Conservation (phyloP, 2,113 vertebrate genomes). For the Sitta europaea region DNA sequence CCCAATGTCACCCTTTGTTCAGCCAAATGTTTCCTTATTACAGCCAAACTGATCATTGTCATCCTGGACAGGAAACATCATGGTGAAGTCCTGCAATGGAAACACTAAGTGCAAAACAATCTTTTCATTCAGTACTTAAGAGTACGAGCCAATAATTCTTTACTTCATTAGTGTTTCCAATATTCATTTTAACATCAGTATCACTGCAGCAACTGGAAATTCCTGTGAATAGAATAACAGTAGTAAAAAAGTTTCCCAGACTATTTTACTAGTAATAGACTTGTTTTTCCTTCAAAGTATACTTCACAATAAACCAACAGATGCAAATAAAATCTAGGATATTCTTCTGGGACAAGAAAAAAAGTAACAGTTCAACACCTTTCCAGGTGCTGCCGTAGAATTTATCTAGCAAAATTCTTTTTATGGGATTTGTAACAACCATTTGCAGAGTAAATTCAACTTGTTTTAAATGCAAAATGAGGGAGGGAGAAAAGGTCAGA, state of each 20-base stretch:
- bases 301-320: neutral
- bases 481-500: constrained; percentile 14
- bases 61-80: constrained; percentile 34
- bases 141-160: neutral
- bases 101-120: constrained; percentile 19
- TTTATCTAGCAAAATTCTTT: neutral
- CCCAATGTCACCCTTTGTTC: constrained; percentile 27
- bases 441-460: neutral
- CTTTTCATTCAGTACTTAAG: neutral
- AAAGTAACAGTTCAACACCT: neutral
- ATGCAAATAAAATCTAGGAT: neutral
- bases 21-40: neutral
- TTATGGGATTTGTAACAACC: neutral
- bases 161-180: neutral
- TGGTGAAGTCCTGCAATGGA: neutral
- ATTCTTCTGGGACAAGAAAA: neutral
- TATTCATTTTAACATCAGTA: neutral
- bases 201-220: neutral
- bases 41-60: constrained; percentile 18
- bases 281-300: neutral
- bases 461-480: neutral
- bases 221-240: neutral
- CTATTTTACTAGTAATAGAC: neutral
- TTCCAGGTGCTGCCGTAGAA: neutral
- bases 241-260: neutral